Evolutionary conservation across 2,113 vertebrate species (phyloP).

Genomic region (Coregonus clupeaformis): DNA sequence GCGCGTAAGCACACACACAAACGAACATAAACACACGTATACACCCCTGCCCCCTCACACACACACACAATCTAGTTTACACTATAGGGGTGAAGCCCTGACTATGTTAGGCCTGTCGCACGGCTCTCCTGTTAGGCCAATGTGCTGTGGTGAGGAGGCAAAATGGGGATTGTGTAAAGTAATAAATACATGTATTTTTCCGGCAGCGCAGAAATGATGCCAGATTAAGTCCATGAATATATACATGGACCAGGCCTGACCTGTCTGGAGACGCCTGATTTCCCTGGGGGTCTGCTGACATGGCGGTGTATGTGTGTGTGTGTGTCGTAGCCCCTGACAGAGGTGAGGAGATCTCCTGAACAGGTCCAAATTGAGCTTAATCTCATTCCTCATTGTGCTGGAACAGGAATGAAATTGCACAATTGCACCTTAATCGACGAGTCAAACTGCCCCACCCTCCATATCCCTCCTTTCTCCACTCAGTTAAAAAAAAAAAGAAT

Average conservation of each 20-base stretch:
- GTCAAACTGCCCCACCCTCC: conserved; percentile 39
- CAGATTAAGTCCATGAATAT: conserved; percentile 86
- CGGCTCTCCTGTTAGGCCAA: conserved; percentile 39
- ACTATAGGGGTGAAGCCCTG: conserved; percentile 52
- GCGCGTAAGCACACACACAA: conserved; percentile 14
- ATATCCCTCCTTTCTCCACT: conserved; percentile 11
- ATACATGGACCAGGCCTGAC: conserved; percentile 81
- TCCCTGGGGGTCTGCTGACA: conserved; percentile 79
- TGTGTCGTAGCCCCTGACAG: conserved; percentile 61
- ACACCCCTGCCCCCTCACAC: neutral
- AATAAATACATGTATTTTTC: conserved; percentile 72
- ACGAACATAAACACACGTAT: neutral
- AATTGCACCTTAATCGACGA: conserved; percentile 77
- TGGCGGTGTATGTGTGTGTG: conserved; percentile 38
- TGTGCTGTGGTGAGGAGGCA: conserved; percentile 28
- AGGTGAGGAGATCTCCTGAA: conserved; percentile 77
- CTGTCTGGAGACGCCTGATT: conserved; percentile 83
- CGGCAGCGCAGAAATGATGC: conserved; percentile 72
- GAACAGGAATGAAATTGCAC: conserved; percentile 79
- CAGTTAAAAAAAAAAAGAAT: too few relatives aligned
- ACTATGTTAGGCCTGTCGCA: conserved; percentile 52
- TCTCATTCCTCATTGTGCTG: conserved; percentile 79
- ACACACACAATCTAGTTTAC: conserved; percentile 37
- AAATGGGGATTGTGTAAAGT: conserved; percentile 43
- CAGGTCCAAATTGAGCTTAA: conserved; percentile 83